Evolutionary conservation across 1,140 invertebrate species (phyloP), one percentile per base, ranked within the genome.

Genomic region (Zaprionus nigranus): DNA sequence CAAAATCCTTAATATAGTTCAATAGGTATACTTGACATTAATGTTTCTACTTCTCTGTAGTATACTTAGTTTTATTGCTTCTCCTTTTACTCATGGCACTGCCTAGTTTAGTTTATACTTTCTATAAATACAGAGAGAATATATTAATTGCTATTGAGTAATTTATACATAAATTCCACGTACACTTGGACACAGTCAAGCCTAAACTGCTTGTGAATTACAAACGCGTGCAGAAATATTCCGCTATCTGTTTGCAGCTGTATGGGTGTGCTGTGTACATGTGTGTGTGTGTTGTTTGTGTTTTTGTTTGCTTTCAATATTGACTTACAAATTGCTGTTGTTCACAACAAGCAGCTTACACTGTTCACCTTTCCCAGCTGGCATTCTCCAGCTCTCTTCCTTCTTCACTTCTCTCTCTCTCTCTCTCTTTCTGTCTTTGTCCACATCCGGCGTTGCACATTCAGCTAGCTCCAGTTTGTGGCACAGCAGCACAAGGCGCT

Each of bases 371-470:
- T 22, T 26, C 6, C 9, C 49, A 20, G 9, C 22, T 40, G 30
- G 13, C 56, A 11, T 22, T 13, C 5, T 3, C 22, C 5, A 24
- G n/a, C 24, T 30, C 24, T 49, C 26, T n/a, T n/a, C 5, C 5
- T 0, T 3, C 28, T 7, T 28, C 13, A 17, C 43, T 40, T 17
- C 17, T 17, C 3, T 49, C 7, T 49, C 20, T 51, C 40, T 28
- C 11, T 13, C 12, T 22, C 17, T 12, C 34, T 15, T 12, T 56
- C 20, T 28, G 17, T 34, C 15, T 46, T 54, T 79, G 75, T 70
- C 63, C 79, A 82, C 80, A 71, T 82, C 76, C 81, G 76, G 40
- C 64, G 49, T 22, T 46, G 57, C 58, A 46, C 20, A 20, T 58
- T 75, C 75, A 59, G 69, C 54, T 34, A 34, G 30, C 30, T 34